Base-by-base conservation (phyloP, 2,888 invertebrate genomes). In the Tethea ocularis region DNA sequence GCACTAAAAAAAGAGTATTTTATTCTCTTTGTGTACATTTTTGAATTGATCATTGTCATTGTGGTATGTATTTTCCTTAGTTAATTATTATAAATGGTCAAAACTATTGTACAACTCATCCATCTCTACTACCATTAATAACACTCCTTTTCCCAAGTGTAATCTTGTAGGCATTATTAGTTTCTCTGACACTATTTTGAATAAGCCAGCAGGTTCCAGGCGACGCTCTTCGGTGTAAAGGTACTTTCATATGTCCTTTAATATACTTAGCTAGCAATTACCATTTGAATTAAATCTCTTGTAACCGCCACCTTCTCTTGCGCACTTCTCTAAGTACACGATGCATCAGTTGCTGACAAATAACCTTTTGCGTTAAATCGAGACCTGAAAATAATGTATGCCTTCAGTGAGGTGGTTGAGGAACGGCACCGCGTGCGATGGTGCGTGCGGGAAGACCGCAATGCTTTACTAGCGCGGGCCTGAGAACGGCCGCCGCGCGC, bases 401-500 rank as follows among this genome's bases (percentile, higher is more conserved):
- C 80, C 78, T 69, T 62, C 15, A 17, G 46, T 46, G 20, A 38
- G n/a, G 53, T 36, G 41, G 60, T 51, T 41, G 60, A 57, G 59
- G 56, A 20, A n/a, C 22, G 46, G 46, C n/a, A 17, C 67, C 53
- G 61, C 51, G 59, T 61, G 58, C 64, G 59, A 53, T 59, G 67
- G 59, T 59, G 51, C 60, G 52, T 59, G 54, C 60, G 61, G n/a
- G 61, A 53, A 61, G 64, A 62, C 62, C 64, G 46, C 20, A 46
- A 20, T 46, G 46, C 46, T 46, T 46, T 46, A 62, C 61, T 54
- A 60, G 78, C 84, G 85, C 84, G 80, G 80, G 82, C 87, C 87
- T 81, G 59, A 72, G 81, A 80, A 75, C 88, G 84, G 87, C 78
- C 83, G 68, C 75, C 77, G 86, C 85, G 85, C 83, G 70, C 73